Evolutionary conservation across 1,140 invertebrate species (phyloP), one percentile per base, ranked within the genome.

Genomic region (Belonocnema kinseyi): DNA sequence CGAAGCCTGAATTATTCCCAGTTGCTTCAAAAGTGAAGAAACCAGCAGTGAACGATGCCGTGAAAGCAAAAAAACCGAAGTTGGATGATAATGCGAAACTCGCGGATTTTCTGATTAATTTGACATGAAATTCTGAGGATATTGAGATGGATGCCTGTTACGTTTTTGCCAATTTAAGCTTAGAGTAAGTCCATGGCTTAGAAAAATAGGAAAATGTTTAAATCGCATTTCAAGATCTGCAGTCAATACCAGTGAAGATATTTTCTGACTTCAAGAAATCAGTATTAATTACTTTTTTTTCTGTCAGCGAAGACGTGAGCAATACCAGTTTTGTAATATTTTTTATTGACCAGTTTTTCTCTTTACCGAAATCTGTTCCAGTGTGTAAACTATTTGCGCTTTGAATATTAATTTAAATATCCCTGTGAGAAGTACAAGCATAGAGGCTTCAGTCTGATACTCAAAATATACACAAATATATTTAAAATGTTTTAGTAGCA

Each of bases 1-100:
- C 87, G 7, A 89, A 82, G 11, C 17, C 73, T 14, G 87, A 90
- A 50, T 61, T 74, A 4, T 90, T 90, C 78, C 87, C 88, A 19
- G 40, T 56, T 21, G 10, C 16, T 71, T 0, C 58, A 12, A 82
- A 77, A 16, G 82, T 73, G 74, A 50, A 58, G 0, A 85, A 79
- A 80, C 71, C 76, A 75, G 17, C 74, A 54, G 4, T 56, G 16
- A 70, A 58, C 12, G 76, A 79, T 1, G 7, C n/a, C 10, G 52
- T 53, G 10, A 83, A 78, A 58, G 75, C 2, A n/a, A 83, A 80
- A 56, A 80, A 75, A 79, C 0, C 33, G 11, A 83, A 87, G 70
- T 50, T 83, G 17, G 73, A 85, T 50, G 21, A 33, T 53, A 84
- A 82, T 33, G 61, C 73, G 40, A 77, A 82, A 52, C 14, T 86